These are phyloP conservation scores for Ephydatia muelleri DNA, from an alignment of 37 sponge, comb jelly and placozoan species.

Conservation along the genomic window DNA sequence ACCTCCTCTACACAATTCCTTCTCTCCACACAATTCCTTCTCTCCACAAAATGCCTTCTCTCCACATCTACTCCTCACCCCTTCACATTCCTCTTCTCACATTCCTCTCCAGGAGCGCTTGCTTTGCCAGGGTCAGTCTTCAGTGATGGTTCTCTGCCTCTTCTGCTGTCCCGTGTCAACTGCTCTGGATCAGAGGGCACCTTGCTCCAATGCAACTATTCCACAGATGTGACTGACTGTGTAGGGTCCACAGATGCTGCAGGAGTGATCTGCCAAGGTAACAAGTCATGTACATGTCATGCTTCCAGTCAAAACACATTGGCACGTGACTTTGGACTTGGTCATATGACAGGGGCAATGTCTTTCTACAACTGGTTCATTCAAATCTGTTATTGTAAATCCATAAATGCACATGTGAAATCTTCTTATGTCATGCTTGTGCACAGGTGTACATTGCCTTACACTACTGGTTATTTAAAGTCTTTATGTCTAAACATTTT, in stretches of 20 bases:
- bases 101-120: not conserved
- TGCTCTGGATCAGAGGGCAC: constrained; percentile 35
- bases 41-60: not conserved
- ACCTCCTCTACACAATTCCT: not conserved
- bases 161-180: constrained; percentile 14
- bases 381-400: no score
- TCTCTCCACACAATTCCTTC: not conserved
- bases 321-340: not conserved
- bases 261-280: constrained; percentile 44
- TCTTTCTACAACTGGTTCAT: no score
- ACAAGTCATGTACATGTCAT: not conserved
- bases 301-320: no score
- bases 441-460: not conserved
- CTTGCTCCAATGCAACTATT: constrained; percentile 11
- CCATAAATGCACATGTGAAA: no score
- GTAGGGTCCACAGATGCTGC: not conserved
- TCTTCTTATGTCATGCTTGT: not conserved
- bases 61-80: not conserved
- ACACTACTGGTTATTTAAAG: not conserved
- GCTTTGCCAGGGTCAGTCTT: not conserved
- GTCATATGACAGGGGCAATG: no score
- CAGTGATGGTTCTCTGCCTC: constrained; percentile 11
- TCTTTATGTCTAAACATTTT: no score
- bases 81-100: not conserved
- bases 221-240: not conserved